Evolutionary conservation across 2,797 vertebrate genomes (phyloP), one percentile per base, ranked within the genome.

Genomic region (Salmo trutta): DNA sequence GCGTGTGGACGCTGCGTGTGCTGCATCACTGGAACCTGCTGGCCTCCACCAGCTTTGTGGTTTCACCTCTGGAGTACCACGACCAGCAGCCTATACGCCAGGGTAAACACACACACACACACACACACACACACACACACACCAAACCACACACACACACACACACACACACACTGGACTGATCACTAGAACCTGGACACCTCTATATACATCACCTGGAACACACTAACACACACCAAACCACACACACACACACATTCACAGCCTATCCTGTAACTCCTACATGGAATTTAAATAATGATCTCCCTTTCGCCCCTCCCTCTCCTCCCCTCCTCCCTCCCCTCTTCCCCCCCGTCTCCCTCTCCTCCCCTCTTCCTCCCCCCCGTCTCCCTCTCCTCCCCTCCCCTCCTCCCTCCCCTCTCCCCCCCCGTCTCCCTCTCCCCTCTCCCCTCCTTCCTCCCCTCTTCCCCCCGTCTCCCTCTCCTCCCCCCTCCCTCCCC

Each of bases 21-120:
- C 93, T 99, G 76, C 96, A 99, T 83, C 98, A 95, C 90, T 99
- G 98, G 98, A 96, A 90, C 62, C 95, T 93, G 0, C 94, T 99
- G 66, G 98, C 97, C 3, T 97, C 98, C 92, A 98, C 96, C 71
- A 95, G 90, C 89, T 99, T 99, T 91, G 83, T 98, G 0, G 89
- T 99, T 5, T 94, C 96, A 0, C 98, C 98, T 1, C 92, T 98
- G 80, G 96, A 96, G 75, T 97, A 97, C 89, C 95, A 95, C 64
- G 95, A 93, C 33, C 95, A 94, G 68, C 95, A 94, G 85, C 95
- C 95, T 27, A 93, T 98, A 76, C 94, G 90, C 62, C 93, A 91
- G 83, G 98, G 98, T 99, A 88, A 94, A 96, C 17, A n/a, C 0
- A 59, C 6, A 27, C 47, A 73, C 52, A 31, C 71, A n/a, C 0